phyloP scores from a whole-genome alignment of 2,888 invertebrate species.

The Hoplodrina ambigua region DNA sequence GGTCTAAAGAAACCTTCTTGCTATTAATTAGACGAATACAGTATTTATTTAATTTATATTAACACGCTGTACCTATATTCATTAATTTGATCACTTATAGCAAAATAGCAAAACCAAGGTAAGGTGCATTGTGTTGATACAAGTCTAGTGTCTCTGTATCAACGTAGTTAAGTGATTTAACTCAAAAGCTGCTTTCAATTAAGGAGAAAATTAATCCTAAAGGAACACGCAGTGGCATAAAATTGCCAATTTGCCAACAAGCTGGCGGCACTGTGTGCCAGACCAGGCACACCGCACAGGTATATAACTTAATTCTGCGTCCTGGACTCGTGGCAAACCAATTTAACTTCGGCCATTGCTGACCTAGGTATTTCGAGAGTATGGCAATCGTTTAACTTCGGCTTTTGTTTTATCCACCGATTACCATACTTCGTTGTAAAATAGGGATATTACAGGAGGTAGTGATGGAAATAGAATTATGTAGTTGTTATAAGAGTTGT shows the following conservation, averaged over 20 bases:
- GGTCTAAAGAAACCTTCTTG: constrained; percentile 6
- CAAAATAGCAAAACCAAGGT: background rate
- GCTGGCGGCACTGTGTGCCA: constrained; percentile 51
- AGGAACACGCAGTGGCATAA: constrained; percentile 44
- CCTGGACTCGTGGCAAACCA: constrained; percentile 66
- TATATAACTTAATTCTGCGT: constrained; percentile 73
- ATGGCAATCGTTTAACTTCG: constrained; percentile 62
- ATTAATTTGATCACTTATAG: background rate
- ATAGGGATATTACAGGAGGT: background rate
- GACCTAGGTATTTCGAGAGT: constrained; percentile 68
- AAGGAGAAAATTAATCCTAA: constrained; percentile 51
- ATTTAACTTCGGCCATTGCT: constrained; percentile 77
- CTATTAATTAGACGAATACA: constrained; percentile 1
- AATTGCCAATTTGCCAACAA: constrained; percentile 62
- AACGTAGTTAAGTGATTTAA: constrained; percentile 38
- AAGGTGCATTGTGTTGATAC: background rate
- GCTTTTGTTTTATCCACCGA: constrained; percentile 36
- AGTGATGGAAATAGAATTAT: background rate
- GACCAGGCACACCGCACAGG: constrained; percentile 47
- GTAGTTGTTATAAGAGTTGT: background rate
- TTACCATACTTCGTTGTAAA: constrained; percentile 21
- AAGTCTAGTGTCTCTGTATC: constrained; percentile 5
- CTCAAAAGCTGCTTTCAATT: constrained; percentile 38
- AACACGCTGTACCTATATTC: background rate
- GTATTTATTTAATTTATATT: background rate